Evolutionary conservation across 2,888 invertebrate genomes (phyloP).

Genomic region (Oscheius sp.): DNA sequence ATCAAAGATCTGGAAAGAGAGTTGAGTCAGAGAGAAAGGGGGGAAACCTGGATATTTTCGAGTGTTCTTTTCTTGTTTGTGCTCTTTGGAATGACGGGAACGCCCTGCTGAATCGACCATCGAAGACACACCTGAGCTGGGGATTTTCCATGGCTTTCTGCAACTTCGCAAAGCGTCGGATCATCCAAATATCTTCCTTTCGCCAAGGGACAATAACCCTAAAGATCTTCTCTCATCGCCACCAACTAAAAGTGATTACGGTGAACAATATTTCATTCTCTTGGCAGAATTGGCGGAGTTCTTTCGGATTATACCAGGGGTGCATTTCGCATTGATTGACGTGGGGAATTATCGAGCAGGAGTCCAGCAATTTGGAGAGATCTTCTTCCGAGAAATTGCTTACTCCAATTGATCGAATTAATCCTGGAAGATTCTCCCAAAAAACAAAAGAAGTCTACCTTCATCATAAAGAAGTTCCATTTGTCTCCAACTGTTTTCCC

Average conservation of each 20-base stretch:
- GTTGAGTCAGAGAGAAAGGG: too few relatives aligned
- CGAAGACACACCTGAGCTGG: conserved; percentile 71
- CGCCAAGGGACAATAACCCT: conserved; percentile 72
- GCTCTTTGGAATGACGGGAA: conserved; percentile 72
- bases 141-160: conserved; percentile 62
- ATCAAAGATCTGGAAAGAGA: conserved; percentile 67
- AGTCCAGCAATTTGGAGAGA: conserved; percentile 67
- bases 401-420: conserved; percentile 70
- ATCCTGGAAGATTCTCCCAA: conserved; percentile 45
- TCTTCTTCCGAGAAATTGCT: conserved; percentile 70
- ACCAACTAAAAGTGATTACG: background rate
- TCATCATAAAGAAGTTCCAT: conserved; percentile 70
- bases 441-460: conserved; percentile 46
- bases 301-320: conserved; percentile 70
- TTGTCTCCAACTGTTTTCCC: conserved; percentile 71
- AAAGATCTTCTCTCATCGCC: conserved; percentile 1
- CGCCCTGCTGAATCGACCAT: conserved; percentile 71
- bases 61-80: conserved; percentile 66
- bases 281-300: conserved; percentile 67
- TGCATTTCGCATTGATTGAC: conserved; percentile 72
- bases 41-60: conserved; percentile 68
- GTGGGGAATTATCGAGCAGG: conserved; percentile 68
- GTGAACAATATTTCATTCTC: conserved; percentile 64
- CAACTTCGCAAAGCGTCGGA: conserved; percentile 63
- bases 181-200: conserved; percentile 70